Evolutionary conservation across 92 coral and sea anemone species (phyloP).

Genomic region (Zoanthus solanderi): DNA sequence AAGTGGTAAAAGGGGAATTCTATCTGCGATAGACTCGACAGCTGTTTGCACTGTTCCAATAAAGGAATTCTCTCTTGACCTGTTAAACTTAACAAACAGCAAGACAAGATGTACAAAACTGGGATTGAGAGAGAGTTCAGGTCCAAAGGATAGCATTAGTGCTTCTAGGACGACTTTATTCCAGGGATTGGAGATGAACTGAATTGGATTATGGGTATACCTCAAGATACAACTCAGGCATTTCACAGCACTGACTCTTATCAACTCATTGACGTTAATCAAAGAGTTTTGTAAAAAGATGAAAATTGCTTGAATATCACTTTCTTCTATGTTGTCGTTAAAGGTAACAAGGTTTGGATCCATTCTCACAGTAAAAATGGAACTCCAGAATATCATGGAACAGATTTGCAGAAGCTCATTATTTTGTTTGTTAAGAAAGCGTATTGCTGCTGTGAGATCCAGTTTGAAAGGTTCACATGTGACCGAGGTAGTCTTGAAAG

Average conservation of each 20-base stretch:
- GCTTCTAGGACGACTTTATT: conserved; percentile 18
- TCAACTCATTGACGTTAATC: conserved; percentile 73
- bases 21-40: conserved; percentile 17
- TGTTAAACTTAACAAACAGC: neutral
- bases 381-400: conserved; percentile 24
- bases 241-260: conserved; percentile 74
- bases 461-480: conserved; percentile 20
- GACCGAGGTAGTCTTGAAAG: neutral
- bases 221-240: conserved; percentile 73
- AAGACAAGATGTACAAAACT: neutral
- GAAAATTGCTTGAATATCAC: conserved; percentile 59
- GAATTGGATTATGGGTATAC: neutral
- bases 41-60: neutral
- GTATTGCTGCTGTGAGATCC: neutral
- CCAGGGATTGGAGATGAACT: conserved; percentile 4
- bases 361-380: conserved; percentile 1
- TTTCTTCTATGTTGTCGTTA: conserved; percentile 1
- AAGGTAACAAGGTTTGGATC: conserved; percentile 16
- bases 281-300: conserved; percentile 86
- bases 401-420: neutral
- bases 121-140: neutral
- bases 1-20: conserved; percentile 15
- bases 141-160: neutral
- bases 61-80: neutral
- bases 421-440: conserved; percentile 2